Conservation (phyloP, 2,797 vertebrate species). For the Fundulus diaphanus region DNA sequence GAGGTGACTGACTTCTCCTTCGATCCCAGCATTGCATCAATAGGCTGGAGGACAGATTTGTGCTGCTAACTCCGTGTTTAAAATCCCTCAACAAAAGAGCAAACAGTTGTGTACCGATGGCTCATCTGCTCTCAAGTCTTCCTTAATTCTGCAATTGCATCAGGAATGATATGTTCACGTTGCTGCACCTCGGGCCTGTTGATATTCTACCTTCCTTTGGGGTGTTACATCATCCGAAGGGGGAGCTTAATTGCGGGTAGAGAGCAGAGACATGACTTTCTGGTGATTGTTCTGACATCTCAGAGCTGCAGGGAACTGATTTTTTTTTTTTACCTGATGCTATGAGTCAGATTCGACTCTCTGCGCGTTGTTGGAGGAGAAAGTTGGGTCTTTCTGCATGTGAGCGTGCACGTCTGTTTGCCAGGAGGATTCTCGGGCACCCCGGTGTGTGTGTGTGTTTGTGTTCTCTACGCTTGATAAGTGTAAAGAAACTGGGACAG, state of each 20-base stretch:
- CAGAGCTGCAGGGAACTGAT: conserved; percentile 66
- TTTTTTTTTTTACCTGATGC: conserved; percentile 72
- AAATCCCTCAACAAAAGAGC: conserved; percentile 26
- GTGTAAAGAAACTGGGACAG: conserved; percentile 74
- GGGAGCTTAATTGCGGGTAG: conserved; percentile 50
- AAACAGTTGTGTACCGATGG: conserved; percentile 10
- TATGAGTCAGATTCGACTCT: conserved; percentile 64
- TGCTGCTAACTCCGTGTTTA: conserved; percentile 15
- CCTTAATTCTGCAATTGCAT: conserved; percentile 47
- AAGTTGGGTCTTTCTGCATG: conserved; percentile 15
- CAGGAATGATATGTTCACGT: conserved; percentile 21
- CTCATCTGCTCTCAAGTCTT: conserved; percentile 17
- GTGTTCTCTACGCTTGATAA: conserved; percentile 47
- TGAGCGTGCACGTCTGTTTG: conserved; percentile 33
- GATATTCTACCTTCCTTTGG: conserved; percentile 45
- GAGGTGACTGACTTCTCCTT: conserved; percentile 16
- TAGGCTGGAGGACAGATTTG: conserved; percentile 14
- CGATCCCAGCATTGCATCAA: conserved; percentile 3
- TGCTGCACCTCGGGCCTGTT: conserved; percentile 31
- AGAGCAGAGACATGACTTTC: conserved; percentile 51
- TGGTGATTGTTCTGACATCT: conserved; percentile 68
- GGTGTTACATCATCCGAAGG: conserved; percentile 59
- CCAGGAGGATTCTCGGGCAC: conserved; percentile 15
- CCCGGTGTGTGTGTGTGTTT: conserved; percentile 36
- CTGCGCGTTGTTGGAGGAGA: conserved; percentile 39